Percentiles rank a stretch among this genome's conserved stretches.
These are phyloP conservation scores for Ceratitis capitata DNA, from an alignment of 1,140 invertebrate species.

Conservation along the genomic window DNA sequence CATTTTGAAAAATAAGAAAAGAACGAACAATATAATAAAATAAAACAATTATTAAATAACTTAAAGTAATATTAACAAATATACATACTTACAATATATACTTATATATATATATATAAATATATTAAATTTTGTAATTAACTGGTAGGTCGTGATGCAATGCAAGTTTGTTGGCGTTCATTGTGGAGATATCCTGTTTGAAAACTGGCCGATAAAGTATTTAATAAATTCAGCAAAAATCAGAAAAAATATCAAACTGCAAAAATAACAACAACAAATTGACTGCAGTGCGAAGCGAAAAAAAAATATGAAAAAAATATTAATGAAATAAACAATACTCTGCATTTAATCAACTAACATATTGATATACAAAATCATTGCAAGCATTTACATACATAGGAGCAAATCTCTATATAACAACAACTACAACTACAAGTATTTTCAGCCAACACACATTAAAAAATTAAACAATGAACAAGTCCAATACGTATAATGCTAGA, in stretches of 20 bases:
- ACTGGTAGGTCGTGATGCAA: background rate
- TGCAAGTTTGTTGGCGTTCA: slow-evolving; percentile 21
- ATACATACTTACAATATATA: slow-evolving; percentile 13
- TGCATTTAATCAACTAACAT: slow-evolving; percentile 32
- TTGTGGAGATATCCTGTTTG: background rate
- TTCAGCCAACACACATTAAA: background rate
- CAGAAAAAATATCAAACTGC: background rate
- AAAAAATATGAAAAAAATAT: background rate
- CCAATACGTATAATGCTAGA: slow-evolving; percentile 4
- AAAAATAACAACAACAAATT: background rate
- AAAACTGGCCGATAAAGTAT: background rate
- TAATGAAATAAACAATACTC: slow-evolving; percentile 4
- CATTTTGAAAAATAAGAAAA: background rate
- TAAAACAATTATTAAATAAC: background rate
- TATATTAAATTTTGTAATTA: slow-evolving; percentile 34
- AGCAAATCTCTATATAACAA: no score
- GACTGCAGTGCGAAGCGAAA: slow-evolving; percentile 4
- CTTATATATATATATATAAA: background rate
- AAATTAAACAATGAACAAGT: background rate
- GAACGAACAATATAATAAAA: background rate
- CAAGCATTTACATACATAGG: slow-evolving; percentile 30
- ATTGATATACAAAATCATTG: slow-evolving; percentile 24
- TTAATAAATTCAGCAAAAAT: slow-evolving; percentile 8
- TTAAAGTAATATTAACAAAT: slow-evolving; percentile 32
- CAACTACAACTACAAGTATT: background rate